Conservation (phyloP, 2,888 invertebrate species). For the Yponomeuta evonymella region DNA sequence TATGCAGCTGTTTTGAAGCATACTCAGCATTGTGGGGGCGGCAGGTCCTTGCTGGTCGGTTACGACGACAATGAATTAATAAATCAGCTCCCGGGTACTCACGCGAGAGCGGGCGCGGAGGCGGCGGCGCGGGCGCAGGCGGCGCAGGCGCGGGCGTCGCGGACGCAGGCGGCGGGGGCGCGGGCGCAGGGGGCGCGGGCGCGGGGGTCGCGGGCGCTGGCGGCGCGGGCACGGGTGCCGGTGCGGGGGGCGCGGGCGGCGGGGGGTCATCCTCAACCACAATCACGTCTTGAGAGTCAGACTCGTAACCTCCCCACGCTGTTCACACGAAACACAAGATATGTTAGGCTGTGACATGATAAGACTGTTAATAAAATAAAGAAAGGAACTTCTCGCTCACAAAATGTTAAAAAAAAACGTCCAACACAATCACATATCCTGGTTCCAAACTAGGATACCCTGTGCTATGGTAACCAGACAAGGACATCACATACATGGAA, state of each 20-base stretch:
- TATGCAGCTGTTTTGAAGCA: too few species aligned
- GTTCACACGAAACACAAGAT: slow-evolving; percentile 15
- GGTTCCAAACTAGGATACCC: too few species aligned
- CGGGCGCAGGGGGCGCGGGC: slow-evolving; percentile 41
- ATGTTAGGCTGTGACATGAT: too few species aligned
- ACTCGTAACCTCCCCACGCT: slow-evolving; percentile 72
- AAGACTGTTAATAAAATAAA: too few species aligned
- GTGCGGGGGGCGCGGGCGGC: slow-evolving; percentile 27
- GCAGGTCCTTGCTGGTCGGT: too few species aligned
- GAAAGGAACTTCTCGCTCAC: too few species aligned
- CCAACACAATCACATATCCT: too few species aligned
- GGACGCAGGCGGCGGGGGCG: slow-evolving; percentile 36
- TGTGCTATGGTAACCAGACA: too few species aligned
- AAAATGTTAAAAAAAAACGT: too few species aligned
- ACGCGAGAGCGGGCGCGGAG: slow-evolving; percentile 44
- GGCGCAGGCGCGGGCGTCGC: slow-evolving; percentile 18
- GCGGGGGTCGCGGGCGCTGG: slow-evolving; percentile 29
- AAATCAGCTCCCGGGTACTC: slow-evolving; percentile 28
- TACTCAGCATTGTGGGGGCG: too few species aligned
- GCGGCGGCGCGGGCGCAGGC: slow-evolving; percentile 22
- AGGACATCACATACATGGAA: too few species aligned
- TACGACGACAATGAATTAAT: too few species aligned
- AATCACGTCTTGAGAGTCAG: slow-evolving; percentile 71
- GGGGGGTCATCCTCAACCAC: slow-evolving; percentile 67
- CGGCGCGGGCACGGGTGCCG: slow-evolving; percentile 18